Evolutionary conservation across 92 coral and sea anemone genomes (phyloP), one percentile per base, ranked within the genome.

Genomic region (Pocillopora meandrina): DNA sequence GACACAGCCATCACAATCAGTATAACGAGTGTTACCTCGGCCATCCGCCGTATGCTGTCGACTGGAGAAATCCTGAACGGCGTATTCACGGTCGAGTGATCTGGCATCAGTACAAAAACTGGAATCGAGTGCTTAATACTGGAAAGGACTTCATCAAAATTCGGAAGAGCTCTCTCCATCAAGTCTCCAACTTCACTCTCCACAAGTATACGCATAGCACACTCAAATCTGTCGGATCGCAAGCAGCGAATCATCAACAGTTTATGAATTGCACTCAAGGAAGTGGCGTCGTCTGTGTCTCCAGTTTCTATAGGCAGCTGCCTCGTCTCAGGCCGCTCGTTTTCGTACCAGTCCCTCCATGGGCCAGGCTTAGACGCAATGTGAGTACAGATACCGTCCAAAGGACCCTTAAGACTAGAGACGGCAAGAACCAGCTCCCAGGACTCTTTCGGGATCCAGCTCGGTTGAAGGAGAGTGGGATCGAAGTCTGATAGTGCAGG

Each of bases 371-470:
- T 89, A 80, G 97, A 87, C 15, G 99, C 98, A 61, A 96, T 86
- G 92, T 94, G 94, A 13, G 97, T 89, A 71, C 99, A 96, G 85
- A 96, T 86, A 71, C 99, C 90, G 82, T 96, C 99, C 71, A 96
- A 85, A 17, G 99, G 97, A 61, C 99, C 98, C 55, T 87, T 87
- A 16, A 94, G 81, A 33, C 94, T 89, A 47, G 99, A 96, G 65
- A 92, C 85, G 74, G 97, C 94, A 5, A 96, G 85, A 71, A 94
- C 56, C 61, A 94, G 87, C 61, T 92, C 94, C 99, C 99, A 96
- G 65, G 79, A 81, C 76, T 76, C 80, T 61, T 85, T 83, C 69
- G 95, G 85, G 63, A 96, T 82, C 99, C 99, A 96, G 82, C 87
- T 91, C 19, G 99, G 99, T 67, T 91, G 93, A 26, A 96, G 76